phyloP scores from a whole-genome alignment of 2,113 vertebrate species.

The Saccopteryx leptura region DNA sequence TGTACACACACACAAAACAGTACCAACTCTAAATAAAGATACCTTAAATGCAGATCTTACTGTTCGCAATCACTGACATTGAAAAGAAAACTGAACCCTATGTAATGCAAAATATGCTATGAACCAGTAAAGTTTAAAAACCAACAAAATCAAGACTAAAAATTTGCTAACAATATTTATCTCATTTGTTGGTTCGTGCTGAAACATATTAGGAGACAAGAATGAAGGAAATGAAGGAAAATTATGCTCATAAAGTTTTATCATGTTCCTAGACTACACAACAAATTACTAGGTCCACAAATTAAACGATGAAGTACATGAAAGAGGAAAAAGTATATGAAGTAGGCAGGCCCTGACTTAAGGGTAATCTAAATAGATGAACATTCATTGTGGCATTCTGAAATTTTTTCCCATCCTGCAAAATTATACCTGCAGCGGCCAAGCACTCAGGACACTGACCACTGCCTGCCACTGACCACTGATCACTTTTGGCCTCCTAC shows the following conservation, averaged over 20 bases:
- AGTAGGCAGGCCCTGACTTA: not conserved
- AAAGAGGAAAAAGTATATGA: not conserved
- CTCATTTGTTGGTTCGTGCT: slow-evolving; percentile 1
- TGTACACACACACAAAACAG: not conserved
- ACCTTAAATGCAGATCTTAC: not conserved
- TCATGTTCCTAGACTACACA: not conserved
- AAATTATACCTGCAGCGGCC: not conserved
- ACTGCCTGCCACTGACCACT: not conserved
- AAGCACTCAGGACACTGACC: not conserved
- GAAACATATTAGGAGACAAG: not conserved
- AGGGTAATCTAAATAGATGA: not conserved
- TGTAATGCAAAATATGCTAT: not conserved
- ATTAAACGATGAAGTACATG: not conserved
- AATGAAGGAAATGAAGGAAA: not conserved
- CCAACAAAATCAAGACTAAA: slow-evolving; percentile 12
- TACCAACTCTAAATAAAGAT: not conserved
- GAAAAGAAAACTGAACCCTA: slow-evolving; percentile 28
- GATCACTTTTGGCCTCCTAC: not conserved
- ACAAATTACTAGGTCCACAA: not conserved
- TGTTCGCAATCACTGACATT: not conserved
- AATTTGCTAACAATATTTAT: slow-evolving; percentile 2
- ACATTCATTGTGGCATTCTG: not conserved
- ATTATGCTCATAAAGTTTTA: not conserved
- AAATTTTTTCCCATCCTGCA: not conserved
- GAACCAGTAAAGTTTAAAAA: slow-evolving; percentile 10